Percentiles rank a stretch among this genome's conserved stretches.
These are phyloP conservation scores for Latheticus oryzae DNA, from an alignment of 2,888 invertebrate species.

Conservation along the genomic window DNA sequence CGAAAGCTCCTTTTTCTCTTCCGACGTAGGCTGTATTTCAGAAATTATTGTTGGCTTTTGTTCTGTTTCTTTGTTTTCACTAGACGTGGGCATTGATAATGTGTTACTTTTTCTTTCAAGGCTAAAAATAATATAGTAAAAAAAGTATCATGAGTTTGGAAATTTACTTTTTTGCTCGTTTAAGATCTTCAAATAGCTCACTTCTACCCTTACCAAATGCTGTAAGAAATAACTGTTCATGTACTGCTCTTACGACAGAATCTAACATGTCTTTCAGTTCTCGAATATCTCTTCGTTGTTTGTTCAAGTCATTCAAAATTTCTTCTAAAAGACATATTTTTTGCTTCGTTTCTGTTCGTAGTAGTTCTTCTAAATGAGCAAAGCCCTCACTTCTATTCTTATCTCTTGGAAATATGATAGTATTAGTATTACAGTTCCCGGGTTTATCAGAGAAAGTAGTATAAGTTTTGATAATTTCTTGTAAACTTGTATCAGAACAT, in stretches of 20 bases:
- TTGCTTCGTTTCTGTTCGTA: constrained; percentile 13
- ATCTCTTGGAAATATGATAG: constrained; percentile 20
- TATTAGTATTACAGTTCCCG: constrained; percentile 17
- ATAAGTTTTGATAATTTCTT: neutral
- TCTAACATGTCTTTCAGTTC: constrained; percentile 35
- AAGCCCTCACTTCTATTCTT: constrained; percentile 10
- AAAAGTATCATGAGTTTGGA: neutral
- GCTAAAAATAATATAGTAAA: too few species aligned
- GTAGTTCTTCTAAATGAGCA: constrained; percentile 11
- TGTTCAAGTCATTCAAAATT: constrained; percentile 28
- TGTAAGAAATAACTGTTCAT: constrained; percentile 7
- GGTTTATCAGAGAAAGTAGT: neutral
- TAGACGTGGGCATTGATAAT: constrained; percentile 6
- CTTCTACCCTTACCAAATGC: constrained; percentile 8
- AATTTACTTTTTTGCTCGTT: constrained; percentile 13
- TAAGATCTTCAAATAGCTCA: constrained; percentile 1
- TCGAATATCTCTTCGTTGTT: constrained; percentile 29
- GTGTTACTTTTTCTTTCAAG: constrained; percentile 32
- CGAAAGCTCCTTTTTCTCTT: neutral
- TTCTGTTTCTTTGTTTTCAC: neutral
- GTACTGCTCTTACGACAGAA: constrained; percentile 2
- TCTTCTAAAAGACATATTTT: constrained; percentile 25
- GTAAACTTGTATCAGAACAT: too few species aligned
- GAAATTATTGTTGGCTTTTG: too few species aligned
- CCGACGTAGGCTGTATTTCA: too few species aligned